These are phyloP conservation scores for Drosophila basisetae DNA, from an alignment of 2,888 invertebrate genomes.

Conservation along the genomic window DNA sequence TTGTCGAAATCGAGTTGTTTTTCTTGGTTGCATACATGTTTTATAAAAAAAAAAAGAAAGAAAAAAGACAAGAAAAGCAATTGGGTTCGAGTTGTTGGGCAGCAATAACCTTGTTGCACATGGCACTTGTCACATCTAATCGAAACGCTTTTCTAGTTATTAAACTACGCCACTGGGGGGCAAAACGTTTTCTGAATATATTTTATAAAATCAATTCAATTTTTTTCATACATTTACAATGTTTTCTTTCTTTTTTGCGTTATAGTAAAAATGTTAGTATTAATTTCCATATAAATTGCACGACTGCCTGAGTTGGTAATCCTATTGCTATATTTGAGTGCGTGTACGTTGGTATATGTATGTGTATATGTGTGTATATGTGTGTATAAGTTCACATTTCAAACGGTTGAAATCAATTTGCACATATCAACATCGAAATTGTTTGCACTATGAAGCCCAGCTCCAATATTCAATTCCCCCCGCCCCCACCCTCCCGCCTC, in stretches of 20 bases:
- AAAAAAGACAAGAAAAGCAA: neutral
- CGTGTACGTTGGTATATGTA: neutral
- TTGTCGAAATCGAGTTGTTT: conserved; percentile 1
- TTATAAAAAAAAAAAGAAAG: neutral
- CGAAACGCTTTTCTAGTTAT: conserved; percentile 21
- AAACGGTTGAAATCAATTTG: conserved; percentile 78
- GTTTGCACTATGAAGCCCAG: conserved; percentile 67
- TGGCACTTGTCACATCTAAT: neutral
- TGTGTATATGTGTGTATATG: conserved; percentile 2
- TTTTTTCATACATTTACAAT: conserved; percentile 21
- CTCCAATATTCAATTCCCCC: neutral
- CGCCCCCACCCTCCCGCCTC: neutral
- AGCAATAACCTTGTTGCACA: conserved; percentile 2
- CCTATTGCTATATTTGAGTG: conserved; percentile 36
- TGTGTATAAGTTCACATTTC: conserved; percentile 66
- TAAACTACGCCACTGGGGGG: conserved; percentile 39
- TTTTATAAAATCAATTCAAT: conserved; percentile 61
- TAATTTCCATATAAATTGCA: conserved; percentile 77
- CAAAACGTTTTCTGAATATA: conserved; percentile 48
- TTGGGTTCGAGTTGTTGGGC: neutral
- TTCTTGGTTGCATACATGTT: conserved; percentile 3
- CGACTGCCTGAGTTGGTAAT: conserved; percentile 42
- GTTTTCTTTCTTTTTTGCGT: conserved; percentile 24
- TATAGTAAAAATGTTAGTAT: conserved; percentile 71
- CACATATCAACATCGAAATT: conserved; percentile 81